Evolutionary conservation across 2,888 invertebrate genomes (phyloP), one percentile per base, ranked within the genome.

Genomic region (Melieria omissa): DNA sequence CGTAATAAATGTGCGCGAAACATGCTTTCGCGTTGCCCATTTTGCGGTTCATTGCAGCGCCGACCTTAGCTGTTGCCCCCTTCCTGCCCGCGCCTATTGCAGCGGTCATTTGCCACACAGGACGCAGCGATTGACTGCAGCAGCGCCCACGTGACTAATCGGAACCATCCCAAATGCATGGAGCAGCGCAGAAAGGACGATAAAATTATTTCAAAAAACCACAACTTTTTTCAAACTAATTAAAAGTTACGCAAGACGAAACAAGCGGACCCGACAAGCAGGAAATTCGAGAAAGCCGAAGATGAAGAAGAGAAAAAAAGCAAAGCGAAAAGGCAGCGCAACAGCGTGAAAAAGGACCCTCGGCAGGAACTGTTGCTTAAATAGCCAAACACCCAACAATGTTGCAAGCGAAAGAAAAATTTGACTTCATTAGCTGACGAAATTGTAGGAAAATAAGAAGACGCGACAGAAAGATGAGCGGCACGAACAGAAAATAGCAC

Each of bases 211-310:
- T 45, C 1, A 47, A 46, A 63, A 47, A 16, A 49, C 12, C 6
- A 52, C 4, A 46, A 61, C 9, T 44, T 54, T 55, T 70, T 47
- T 57, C 58, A 57, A 70, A 70, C 70, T 70, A 70, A 70, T 70
- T 70, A 70, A 70, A 70, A 70, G 64, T 57, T 70, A n/a, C 16
- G 6, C 29, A 29, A 29, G 29, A 29, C 2, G 29, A 29, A 29
- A 29, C 29, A 29, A 29, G 29, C 29, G 29, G 29, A 29, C 29
- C 2, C 29, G 29, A 29, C 3, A 29, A 29, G 29, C 29, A 29
- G 29, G 29, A 29, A 29, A 29, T 29, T 29, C 29, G 29, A 29
- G 29, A 29, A 29, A 29, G 29, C 29, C 3, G 29, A 29, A 29
- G 29, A 29, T 29, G 29, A 29, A 29, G 29, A 29, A 29, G 3